phyloP scores from a whole-genome alignment of 1,140 invertebrate species.

The Brachionus paranguensis region DNA sequence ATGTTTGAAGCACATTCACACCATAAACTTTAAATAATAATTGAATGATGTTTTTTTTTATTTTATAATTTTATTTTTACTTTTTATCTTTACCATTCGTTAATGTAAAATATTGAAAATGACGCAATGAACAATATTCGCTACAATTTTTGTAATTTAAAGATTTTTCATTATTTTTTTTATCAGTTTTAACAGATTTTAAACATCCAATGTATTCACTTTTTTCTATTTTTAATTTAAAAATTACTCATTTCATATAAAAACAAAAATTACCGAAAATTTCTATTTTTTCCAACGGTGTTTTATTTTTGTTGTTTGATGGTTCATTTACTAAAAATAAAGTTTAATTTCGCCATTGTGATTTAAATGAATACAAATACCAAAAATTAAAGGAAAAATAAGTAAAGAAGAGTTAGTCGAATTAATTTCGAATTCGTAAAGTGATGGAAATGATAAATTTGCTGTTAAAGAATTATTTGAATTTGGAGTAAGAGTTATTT shows the following conservation, averaged over 20 bases:
- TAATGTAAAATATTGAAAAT: not conserved
- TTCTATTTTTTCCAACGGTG: not conserved
- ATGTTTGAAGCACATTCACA: too few relatives aligned
- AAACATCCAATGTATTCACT: not conserved
- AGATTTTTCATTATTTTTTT: not conserved
- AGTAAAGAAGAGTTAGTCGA: not conserved
- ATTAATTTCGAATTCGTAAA: not conserved
- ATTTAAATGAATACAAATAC: too few relatives aligned
- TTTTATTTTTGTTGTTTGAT: not conserved
- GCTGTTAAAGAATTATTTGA: not conserved
- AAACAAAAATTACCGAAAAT: not conserved
- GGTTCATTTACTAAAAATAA: not conserved
- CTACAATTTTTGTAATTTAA: not conserved
- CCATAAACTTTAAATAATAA: not conserved
- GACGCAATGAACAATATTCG: not conserved
- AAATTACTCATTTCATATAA: not conserved
- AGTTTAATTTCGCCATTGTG: not conserved
- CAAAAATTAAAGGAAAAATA: not conserved
- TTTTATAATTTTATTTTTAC: not conserved
- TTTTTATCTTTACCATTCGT: not conserved
- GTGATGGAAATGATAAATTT: not conserved
- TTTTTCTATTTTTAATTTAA: not conserved
- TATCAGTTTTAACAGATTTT: not conserved
- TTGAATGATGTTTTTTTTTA: not conserved
- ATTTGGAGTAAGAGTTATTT: not conserved